Conservation (phyloP, 2,888 invertebrate genomes). For the Auanema freiburgensis region DNA sequence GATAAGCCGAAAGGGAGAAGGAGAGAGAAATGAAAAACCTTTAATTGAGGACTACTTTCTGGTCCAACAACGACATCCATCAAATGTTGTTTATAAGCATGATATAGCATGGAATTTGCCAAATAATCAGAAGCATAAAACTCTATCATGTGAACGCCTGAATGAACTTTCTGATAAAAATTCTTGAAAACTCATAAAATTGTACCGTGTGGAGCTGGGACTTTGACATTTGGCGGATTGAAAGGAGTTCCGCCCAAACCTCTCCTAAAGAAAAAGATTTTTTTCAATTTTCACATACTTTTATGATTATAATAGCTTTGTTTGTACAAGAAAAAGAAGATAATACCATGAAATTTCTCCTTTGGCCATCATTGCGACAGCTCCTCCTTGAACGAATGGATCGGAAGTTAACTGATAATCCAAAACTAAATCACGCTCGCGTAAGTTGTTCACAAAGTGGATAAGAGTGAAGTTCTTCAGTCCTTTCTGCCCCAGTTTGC, state of each 20-base stretch:
- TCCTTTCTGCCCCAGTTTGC: conserved; percentile 23
- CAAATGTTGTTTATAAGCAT: conserved; percentile 58
- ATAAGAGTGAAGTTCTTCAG: conserved; percentile 49
- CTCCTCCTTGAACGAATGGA: conserved; percentile 58
- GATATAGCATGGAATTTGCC: conserved; percentile 63
- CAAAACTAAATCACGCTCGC: conserved; percentile 53
- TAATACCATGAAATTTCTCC: conserved; percentile 59
- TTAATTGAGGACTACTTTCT: conserved; percentile 43
- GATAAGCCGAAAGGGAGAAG: background rate
- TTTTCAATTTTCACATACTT: background rate
- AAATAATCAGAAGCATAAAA: conserved; percentile 62
- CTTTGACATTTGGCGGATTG: conserved; percentile 55
- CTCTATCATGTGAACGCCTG: conserved; percentile 62
- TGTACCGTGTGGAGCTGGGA: conserved; percentile 59
- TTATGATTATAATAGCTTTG: background rate
- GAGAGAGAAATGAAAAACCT: conserved; percentile 20
- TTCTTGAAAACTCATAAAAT: background rate
- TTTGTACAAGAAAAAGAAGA: background rate
- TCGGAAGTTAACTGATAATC: conserved; percentile 56
- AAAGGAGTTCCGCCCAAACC: conserved; percentile 63
- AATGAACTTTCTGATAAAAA: conserved; percentile 6
- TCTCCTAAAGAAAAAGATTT: conserved; percentile 23
- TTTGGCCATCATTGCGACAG: conserved; percentile 58
- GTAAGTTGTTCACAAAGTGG: conserved; percentile 54
- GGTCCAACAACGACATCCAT: conserved; percentile 60